A percentile compares a stretch with the other conserved stretches of the same genome.
Evolutionary conservation across 2,797 vertebrate species (phyloP).

Genomic region (Staurois parvus): DNA sequence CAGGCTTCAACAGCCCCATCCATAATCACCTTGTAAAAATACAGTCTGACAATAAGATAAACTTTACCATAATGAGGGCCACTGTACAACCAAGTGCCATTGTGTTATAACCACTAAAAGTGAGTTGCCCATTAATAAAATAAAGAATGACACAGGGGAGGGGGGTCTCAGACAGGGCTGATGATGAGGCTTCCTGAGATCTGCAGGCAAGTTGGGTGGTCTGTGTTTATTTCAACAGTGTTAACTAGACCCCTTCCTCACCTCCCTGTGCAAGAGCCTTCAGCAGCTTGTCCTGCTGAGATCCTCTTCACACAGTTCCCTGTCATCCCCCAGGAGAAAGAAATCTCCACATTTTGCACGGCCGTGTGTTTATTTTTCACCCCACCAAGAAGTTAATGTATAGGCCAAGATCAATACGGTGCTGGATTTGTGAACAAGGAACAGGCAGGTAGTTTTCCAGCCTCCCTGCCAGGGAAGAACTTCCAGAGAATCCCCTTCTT

Average conservation of each 20-base stretch:
- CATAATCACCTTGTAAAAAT: conserved; percentile 47
- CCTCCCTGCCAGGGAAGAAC: conserved; percentile 33
- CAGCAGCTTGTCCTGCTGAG: conserved; percentile 53
- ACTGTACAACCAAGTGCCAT: conserved; percentile 47
- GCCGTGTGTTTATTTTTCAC: conserved; percentile 53
- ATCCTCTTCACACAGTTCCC: conserved; percentile 55
- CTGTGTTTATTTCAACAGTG: conserved; percentile 62
- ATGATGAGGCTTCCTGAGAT: conserved; percentile 60
- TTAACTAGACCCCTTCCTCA: conserved; percentile 57
- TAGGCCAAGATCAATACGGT: conserved; percentile 53
- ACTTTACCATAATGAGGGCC: conserved; percentile 45
- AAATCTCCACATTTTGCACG: conserved; percentile 44
- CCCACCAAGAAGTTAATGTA: conserved; percentile 57
- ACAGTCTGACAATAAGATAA: conserved; percentile 41
- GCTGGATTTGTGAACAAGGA: conserved; percentile 45
- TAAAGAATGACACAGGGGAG: conserved; percentile 49
- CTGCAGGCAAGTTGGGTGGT: conserved; percentile 63
- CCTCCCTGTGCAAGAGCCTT: conserved; percentile 52
- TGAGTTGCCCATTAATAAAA: conserved; percentile 48
- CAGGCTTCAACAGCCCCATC: conserved; percentile 23
- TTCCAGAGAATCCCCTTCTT: conserved; percentile 29
- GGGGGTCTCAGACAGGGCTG: conserved; percentile 15
- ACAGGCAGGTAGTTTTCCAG: conserved; percentile 55
- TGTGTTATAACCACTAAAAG: conserved; percentile 46
- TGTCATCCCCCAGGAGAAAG: conserved; percentile 48